Percentiles rank a stretch among this genome's conserved stretches.
phyloP scores from a whole-genome alignment of 2,797 vertebrate species.

The Pygocentrus nattereri region DNA sequence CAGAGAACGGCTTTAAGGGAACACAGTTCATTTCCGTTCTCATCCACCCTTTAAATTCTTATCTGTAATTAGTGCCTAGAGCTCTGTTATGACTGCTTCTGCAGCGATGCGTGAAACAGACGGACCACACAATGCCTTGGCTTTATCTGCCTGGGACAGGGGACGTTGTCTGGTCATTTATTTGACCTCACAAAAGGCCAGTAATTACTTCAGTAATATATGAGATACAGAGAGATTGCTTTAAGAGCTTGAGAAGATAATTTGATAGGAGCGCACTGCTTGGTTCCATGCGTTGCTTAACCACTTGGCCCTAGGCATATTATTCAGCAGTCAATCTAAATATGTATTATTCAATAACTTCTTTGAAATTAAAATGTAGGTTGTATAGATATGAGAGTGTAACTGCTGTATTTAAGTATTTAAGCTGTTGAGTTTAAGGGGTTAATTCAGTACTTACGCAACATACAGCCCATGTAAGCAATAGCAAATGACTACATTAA shows the following conservation, averaged over 20 bases:
- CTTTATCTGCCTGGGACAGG: not conserved
- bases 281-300: not conserved
- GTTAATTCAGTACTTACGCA: not conserved
- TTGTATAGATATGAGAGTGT: not conserved
- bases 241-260: not conserved
- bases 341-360: not conserved
- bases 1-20: slow-evolving; percentile 46
- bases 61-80: slow-evolving; percentile 52
- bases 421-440: not conserved
- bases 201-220: not conserved
- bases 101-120: slow-evolving; percentile 42
- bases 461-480: not conserved
- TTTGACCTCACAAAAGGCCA: not conserved
- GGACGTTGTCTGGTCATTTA: not conserved
- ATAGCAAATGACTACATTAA: slow-evolving; percentile 1
- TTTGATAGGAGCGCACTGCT: too few species aligned
- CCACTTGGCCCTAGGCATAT: not conserved
- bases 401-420: not conserved
- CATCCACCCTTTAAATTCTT: slow-evolving; percentile 42
- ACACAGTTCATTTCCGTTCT: slow-evolving; percentile 41
- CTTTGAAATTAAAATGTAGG: not conserved
- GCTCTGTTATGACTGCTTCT: slow-evolving; percentile 59
- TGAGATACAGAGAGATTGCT: not conserved
- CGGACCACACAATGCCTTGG: slow-evolving; percentile 51
- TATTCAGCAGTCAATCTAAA: not conserved